Percentiles rank a stretch among this genome's conserved stretches.
Conservation (phyloP, 2,797 vertebrate genomes). For the Chrysocyon brachyurus region DNA sequence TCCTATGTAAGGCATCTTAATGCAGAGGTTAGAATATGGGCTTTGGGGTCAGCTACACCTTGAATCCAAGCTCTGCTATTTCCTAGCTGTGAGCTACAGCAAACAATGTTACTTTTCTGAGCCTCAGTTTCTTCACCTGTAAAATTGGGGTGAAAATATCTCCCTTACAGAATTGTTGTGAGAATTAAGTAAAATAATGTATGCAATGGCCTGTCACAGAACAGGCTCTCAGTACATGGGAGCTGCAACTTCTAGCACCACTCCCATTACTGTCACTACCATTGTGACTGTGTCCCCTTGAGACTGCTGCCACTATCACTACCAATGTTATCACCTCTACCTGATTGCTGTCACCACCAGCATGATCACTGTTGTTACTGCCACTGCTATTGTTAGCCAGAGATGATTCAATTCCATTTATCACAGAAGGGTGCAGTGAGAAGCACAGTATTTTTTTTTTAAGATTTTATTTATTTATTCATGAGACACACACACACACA, state of each 20-base stretch:
- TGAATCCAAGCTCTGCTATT: neutral
- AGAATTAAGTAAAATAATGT: neutral
- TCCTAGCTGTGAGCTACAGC: neutral
- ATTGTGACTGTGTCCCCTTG: neutral
- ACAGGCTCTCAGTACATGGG: neutral
- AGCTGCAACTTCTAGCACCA: neutral
- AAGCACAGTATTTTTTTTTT: neutral
- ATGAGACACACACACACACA: too few relatives aligned
- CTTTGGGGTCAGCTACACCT: neutral
- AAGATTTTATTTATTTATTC: too few relatives aligned
- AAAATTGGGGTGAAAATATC: neutral
- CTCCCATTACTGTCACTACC: neutral
- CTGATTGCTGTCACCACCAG: accelerated
- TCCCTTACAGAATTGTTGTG: neutral
- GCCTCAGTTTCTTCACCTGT: conserved; percentile 27
- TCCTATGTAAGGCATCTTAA: neutral
- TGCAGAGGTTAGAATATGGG: neutral
- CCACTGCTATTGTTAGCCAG: neutral
- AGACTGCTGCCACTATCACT: too few relatives aligned
- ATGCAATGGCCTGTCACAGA: neutral
- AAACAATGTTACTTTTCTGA: neutral
- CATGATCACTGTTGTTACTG: neutral
- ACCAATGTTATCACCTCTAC: accelerated
- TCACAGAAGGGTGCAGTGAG: neutral
- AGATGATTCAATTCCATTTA: neutral